Base-by-base conservation (phyloP, 2,797 vertebrate genomes). In the Paguma larvata region DNA sequence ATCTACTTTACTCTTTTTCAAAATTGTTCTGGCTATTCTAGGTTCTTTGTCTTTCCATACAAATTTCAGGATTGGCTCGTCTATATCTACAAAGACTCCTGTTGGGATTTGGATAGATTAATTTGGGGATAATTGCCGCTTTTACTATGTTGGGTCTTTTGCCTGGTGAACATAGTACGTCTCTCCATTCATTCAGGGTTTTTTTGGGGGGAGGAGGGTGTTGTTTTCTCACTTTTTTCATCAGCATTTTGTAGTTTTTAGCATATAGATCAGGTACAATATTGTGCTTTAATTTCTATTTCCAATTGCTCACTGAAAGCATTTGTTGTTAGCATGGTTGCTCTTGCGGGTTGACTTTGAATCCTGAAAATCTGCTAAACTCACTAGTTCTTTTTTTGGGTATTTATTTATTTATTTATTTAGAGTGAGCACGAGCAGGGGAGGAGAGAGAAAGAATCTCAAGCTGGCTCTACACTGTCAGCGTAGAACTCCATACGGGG, bases 351-450 rank as follows among this genome's bases (percentile, higher is more conserved):
- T 73, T 95, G 27, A 32, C 67, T 34, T 67, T 91, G 56, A 94
- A 79, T 95, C 56, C 51, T 89, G 38, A 97, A 30, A 79, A 91
- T 15, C 78, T 91, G 25, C 62, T 78, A 87, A 78, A 7, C 13
- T 88, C 70, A 48, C 46, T 59, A 23, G 21, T 9, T 59, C 56
- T 10, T 53, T 53, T 53, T 53, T 59, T 23, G 8, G 23, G 23
- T 59, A 23, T 59, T 59, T 59, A 23, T 59, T 59, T 23, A 59
- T 59, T 59, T 8, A 59, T 59, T 59, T 53, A 16, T 53, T 16
- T 53, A 53, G 21, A 23, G 56, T 59, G 56, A 59, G 56, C 19
- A 7, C 1, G 21, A 59, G 56, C 21, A 59, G 56, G 16, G 8
- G 21, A 23, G 21, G 56, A 23, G 56, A 23, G 21, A 59, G 56